These are phyloP conservation scores for Dynastes tityus DNA, from an alignment of 2,888 invertebrate species.

Conservation along the genomic window DNA sequence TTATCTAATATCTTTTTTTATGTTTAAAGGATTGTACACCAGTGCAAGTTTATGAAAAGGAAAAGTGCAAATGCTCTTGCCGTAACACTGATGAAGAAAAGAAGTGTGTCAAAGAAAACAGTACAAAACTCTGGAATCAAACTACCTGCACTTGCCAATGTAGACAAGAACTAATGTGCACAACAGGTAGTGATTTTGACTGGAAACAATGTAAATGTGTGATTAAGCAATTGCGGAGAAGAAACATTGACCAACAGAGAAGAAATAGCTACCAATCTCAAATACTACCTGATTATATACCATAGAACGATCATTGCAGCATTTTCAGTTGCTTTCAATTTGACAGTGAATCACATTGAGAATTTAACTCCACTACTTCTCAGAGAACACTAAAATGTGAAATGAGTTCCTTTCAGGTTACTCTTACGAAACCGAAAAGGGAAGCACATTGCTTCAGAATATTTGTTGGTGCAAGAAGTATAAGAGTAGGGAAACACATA, in stretches of 20 bases:
- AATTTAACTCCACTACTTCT: too few species aligned
- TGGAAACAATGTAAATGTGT: slow-evolving; percentile 74
- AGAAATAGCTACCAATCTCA: slow-evolving; percentile 37
- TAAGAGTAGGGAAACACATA: too few species aligned
- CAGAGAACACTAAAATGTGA: too few species aligned
- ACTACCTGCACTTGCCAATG: slow-evolving; percentile 76
- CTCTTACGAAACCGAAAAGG: too few species aligned
- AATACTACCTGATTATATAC: slow-evolving; percentile 49
- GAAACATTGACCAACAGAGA: slow-evolving; percentile 53
- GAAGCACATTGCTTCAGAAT: too few species aligned
- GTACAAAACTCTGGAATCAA: slow-evolving; percentile 76
- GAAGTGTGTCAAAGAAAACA: slow-evolving; percentile 73
- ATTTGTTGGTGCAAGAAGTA: too few species aligned
- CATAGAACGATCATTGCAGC: slow-evolving; percentile 10
- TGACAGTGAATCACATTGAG: too few species aligned
- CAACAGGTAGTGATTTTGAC: slow-evolving; percentile 77
- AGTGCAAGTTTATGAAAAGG: slow-evolving; percentile 74
- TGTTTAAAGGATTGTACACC: slow-evolving; percentile 73
- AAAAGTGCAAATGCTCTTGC: slow-evolving; percentile 77
- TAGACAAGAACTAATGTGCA: slow-evolving; percentile 73
- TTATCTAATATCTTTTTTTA: not conserved
- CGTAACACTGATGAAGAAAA: slow-evolving; percentile 75
- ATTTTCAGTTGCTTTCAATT: too few species aligned
- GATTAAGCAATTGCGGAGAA: slow-evolving; percentile 58
- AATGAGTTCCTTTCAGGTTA: too few species aligned